Conservation (phyloP, 2,797 vertebrate genomes). For the Lithobates sylvaticus region DNA sequence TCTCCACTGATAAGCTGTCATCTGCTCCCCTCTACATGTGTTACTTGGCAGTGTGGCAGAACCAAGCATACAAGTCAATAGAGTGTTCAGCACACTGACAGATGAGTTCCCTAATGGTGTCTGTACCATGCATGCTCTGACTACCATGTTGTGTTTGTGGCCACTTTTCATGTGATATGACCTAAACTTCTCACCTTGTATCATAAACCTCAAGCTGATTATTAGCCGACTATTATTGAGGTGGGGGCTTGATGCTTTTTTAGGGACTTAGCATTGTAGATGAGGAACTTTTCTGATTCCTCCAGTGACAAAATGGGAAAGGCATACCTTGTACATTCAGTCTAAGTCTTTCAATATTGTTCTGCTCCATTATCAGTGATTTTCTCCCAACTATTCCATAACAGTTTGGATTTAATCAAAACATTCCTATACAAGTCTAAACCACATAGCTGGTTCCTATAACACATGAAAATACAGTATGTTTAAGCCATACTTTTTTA, state of each 20-base stretch:
- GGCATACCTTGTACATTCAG: not conserved
- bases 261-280: not conserved
- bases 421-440: not conserved
- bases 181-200: no score
- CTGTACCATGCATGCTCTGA: not conserved
- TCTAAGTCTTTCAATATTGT: not conserved
- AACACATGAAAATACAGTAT: not conserved
- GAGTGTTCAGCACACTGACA: no score
- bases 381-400: not conserved
- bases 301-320: not conserved
- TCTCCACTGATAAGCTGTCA: no score
- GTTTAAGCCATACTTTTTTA: constrained; percentile 1
- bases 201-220: no score
- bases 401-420: not conserved
- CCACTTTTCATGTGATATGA: not conserved
- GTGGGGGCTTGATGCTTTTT: not conserved
- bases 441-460: not conserved
- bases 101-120: no score
- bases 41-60: no score
- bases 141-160: not conserved
- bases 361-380: not conserved
- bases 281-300: not conserved
- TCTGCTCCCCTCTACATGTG: no score
- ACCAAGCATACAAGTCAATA: no score
- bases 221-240: no score